Base-by-base conservation (phyloP, 2,888 invertebrate species). In the Leptinotarsa haldemani region DNA sequence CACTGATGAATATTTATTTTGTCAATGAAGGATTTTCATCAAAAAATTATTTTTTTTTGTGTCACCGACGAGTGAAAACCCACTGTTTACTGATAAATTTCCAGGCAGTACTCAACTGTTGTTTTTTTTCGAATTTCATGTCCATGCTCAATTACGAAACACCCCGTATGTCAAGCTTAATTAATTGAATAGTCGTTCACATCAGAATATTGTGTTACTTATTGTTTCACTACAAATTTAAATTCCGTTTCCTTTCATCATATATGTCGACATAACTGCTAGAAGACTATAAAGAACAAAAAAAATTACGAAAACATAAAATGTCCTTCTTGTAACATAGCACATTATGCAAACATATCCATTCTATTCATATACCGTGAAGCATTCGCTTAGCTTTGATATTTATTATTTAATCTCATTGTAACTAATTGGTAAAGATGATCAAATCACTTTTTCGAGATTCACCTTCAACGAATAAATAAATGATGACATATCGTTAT, bases 341-440 rank as follows among this genome's bases (percentile, higher is more conserved):
- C 13, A 22, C 20, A 56, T 56, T 56, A 56, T 56, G 56, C 25
- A 56, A 56, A 56, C 56, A 56, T 56, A 22, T 56, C 4, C 56
- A 22, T 56, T 56, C 56, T 22, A 56, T 56, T 52, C 13, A 56
- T 56, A 22, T 12, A 56, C 56, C 4, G 56, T 20, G 56, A 56
- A 56, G 25, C 56, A 15, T 56, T 56, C 20, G 15, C 20, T 22
- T 20, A 56, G 22, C 12, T 56, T 22, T 22, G 22, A 56, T 56
- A 56, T 56, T 25, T 22, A 22, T 15, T 3, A 15, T 22, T 56
- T 4, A 56, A 56, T 25, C 56, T 20, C 9, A 13, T 22, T 22
- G 56, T 15, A 5, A 15, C 15, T 22, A 22, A 25, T 56, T 22
- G 22, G 56, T 4, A 22, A 56, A 56, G 20, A 56, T 20, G 18